Evolutionary conservation across 2,113 vertebrate species (phyloP).

Genomic region (Crotalus viridis): DNA sequence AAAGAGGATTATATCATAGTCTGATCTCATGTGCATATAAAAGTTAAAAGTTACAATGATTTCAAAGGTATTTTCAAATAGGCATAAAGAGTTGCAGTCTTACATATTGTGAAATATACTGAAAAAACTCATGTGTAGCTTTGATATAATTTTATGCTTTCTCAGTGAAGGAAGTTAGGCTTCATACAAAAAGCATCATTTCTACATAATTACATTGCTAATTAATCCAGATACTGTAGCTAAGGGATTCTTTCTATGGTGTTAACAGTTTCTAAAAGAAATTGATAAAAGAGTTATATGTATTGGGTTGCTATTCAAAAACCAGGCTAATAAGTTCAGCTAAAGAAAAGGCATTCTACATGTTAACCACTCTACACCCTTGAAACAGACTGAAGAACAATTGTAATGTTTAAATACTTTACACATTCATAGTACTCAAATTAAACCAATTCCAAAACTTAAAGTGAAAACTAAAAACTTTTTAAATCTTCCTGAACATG

Average conservation of each 20-base stretch:
- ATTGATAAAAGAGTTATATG: conserved; percentile 21
- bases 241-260: conserved; percentile 38
- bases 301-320: conserved; percentile 37
- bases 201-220: conserved; percentile 31
- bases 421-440: neutral
- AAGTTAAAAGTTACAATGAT: neutral
- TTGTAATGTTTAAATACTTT: neutral
- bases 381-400: conserved; percentile 15
- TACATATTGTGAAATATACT: neutral
- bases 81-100: neutral
- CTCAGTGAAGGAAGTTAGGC: conserved; percentile 44
- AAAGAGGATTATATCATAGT: neutral
- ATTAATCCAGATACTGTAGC: conserved; percentile 40
- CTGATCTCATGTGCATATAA: neutral
- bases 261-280: conserved; percentile 38
- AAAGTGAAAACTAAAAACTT: neutral
- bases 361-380: conserved; percentile 36
- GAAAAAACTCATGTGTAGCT: neutral
- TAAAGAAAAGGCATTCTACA: neutral
- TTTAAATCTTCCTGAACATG: neutral
- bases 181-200: conserved; percentile 45
- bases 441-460: neutral
- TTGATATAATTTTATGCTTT: neutral
- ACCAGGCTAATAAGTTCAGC: conserved; percentile 18
- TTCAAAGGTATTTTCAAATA: neutral